Base-by-base conservation (phyloP, 2,888 invertebrate genomes). In the Dryobota labecula region DNA sequence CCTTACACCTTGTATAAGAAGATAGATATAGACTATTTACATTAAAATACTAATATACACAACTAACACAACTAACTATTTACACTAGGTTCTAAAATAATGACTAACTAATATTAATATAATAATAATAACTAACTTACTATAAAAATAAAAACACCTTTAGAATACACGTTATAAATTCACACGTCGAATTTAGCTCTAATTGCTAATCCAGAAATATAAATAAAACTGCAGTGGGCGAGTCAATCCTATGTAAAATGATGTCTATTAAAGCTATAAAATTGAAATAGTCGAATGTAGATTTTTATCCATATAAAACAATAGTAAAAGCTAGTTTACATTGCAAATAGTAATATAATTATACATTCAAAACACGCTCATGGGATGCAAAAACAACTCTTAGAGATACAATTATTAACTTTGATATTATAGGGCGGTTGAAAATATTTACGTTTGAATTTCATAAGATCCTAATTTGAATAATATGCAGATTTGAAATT, bases 401-500 rank as follows among this genome's bases (percentile, higher is more conserved):
- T 41, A 36, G 11, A 33, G 30, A 49, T 76, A 74, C 38, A 36
- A 45, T 71, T 27, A 54, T 43, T 36, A 13, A 51, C 15, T 51
- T 61, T 56, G 54, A 49, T 54, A 51, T 68, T 36, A 47, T 36
- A 43, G 30, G n/a, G 24, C 13, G n/a, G 27, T 54, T 60, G 7
- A 43, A 43, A 61, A 49, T 72, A 61, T 54, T 70, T 54, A 60
- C 15, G 72, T 27, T 47, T 36, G 5, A 54, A 78, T 41, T 43
- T 71, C n/a, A 4, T 1, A 13, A 47, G n/a, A 33, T 33, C n/a
- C 2, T 43, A 43, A 36, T 71, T 74, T 60, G 36, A 71, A 61
- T 73, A 69, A n/a, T 30, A 54, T 54, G 58, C n/a, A 70, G 33
- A 77, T 73, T 70, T 20, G 27, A 15, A 27, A 67, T 66, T 74